Evolutionary conservation across 1,140 invertebrate genomes (phyloP), one percentile per base, ranked within the genome.

Genomic region (Atta colombica): DNA sequence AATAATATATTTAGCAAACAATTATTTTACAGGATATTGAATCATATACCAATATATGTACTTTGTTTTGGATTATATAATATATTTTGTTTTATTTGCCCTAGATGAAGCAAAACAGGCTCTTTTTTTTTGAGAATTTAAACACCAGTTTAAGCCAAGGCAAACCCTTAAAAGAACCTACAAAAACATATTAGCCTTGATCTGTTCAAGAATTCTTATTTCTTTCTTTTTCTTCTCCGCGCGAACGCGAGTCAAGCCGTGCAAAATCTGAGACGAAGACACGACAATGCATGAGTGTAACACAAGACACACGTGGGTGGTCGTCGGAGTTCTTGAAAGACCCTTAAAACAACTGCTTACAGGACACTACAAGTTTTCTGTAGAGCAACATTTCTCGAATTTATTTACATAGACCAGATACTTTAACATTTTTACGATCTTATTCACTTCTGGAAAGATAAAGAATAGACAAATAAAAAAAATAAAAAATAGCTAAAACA

Each of bases 251-350:
- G 65, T 85, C 63, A 53, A 71, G 63, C 49, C 28, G 58, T 8
- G 16, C 51, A 69, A 45, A 86, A 86, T 80, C n/a, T 61, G 28
- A 75, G 63, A 39, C 28, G 45, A 53, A 75, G 39, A 85, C 28
- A 63, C 87, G 61, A 89, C 87, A 86, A 86, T 80, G 58, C 66
- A 39, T 53, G 21, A 18, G 18, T 28, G 74, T 86, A 88, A 88
- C 39, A 63, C 45, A 80, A 88, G 61, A 49, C 60, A 49, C 55
- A 66, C 77, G 84, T 89, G 75, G 84, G 88, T 89, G 88, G 82
- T 66, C 87, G 18, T 18, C 14, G 61, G 28, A 25, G 28, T 31
- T 60, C 18, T 55, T n/a, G 65, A 72, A n/a, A 66, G 49, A 12
- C 55, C 69, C 39, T 74, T 39, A 69, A 49, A 49, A 60, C 51